Percentiles rank a stretch among this genome's conserved stretches.
These are phyloP conservation scores for Heterotis niloticus DNA, from an alignment of 2,113 vertebrate species.

Conservation along the genomic window DNA sequence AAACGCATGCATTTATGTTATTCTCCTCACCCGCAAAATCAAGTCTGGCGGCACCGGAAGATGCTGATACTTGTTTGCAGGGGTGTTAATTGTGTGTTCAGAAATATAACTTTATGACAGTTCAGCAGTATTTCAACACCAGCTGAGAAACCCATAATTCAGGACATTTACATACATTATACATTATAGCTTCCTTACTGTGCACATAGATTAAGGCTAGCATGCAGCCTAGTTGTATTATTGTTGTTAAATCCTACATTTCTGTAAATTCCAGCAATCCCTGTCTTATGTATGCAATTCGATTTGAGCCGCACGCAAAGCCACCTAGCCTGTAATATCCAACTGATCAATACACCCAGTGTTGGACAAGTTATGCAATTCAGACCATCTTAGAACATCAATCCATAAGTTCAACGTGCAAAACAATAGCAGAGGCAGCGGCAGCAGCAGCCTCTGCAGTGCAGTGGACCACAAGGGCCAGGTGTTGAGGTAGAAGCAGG, in stretches of 20 bases:
- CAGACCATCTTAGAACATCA: constrained; percentile 26
- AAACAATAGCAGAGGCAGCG: constrained; percentile 46
- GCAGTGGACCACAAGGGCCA: constrained; percentile 69
- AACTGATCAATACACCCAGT: constrained; percentile 44
- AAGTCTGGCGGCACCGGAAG: constrained; percentile 42
- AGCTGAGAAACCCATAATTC: too few relatives aligned
- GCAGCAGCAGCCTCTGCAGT: constrained; percentile 71
- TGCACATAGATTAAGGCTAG: background rate
- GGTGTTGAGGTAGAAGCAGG: constrained; percentile 66
- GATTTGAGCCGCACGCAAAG: constrained; percentile 27
- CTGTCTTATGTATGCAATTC: background rate
- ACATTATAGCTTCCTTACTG: background rate
- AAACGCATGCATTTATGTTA: background rate
- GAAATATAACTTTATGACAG: too few relatives aligned
- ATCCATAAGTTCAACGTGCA: constrained; percentile 52
- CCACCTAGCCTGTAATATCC: constrained; percentile 44
- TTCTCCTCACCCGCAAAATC: background rate
- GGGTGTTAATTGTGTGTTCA: too few relatives aligned
- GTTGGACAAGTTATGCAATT: constrained; percentile 42
- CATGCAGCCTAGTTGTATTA: background rate
- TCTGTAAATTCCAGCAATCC: background rate
- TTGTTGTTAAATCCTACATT: background rate
- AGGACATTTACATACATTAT: background rate
- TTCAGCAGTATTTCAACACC: too few relatives aligned
- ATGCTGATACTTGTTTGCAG: constrained; percentile 49